Percentiles rank a stretch among this genome's conserved stretches.
phyloP scores from a whole-genome alignment of 1,140 invertebrate species.

The Bilobella aurantiaca region DNA sequence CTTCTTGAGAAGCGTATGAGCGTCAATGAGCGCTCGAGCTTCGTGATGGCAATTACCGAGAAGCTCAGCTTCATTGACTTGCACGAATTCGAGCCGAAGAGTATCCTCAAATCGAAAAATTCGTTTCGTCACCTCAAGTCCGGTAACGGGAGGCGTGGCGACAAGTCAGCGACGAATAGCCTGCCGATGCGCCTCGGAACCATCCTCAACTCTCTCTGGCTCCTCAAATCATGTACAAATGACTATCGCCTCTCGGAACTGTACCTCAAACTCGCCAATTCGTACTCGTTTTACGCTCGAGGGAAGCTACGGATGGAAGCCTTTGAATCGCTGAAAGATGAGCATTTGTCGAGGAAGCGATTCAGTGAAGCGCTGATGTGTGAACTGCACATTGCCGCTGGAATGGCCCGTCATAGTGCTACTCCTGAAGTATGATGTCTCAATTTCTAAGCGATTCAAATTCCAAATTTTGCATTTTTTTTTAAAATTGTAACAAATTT shows the following conservation, averaged over 20 bases:
- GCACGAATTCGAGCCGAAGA: slow-evolving; percentile 20
- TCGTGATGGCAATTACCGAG: slow-evolving; percentile 31
- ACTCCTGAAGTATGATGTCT: slow-evolving; percentile 24
- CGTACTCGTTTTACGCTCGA: slow-evolving; percentile 30
- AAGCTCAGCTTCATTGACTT: slow-evolving; percentile 33
- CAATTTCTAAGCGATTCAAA: not conserved
- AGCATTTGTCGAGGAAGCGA: slow-evolving; percentile 26
- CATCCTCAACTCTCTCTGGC: slow-evolving; percentile 30
- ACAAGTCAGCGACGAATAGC: slow-evolving; percentile 5
- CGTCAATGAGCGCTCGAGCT: slow-evolving; percentile 33
- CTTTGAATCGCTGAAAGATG: slow-evolving; percentile 26
- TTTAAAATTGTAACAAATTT: not conserved
- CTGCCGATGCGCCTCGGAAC: slow-evolving; percentile 22
- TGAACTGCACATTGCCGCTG: slow-evolving; percentile 32
- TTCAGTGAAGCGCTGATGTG: slow-evolving; percentile 34
- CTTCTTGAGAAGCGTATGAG: slow-evolving; percentile 29
- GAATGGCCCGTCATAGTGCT: slow-evolving; percentile 28
- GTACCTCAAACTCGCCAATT: slow-evolving; percentile 34
- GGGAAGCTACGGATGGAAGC: slow-evolving; percentile 27
- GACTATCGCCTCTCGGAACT: slow-evolving; percentile 29
- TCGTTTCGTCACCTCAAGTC: not conserved
- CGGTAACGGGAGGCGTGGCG: not conserved
- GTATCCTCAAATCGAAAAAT: slow-evolving; percentile 9
- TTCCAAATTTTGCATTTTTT: not conserved
- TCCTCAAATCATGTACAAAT: slow-evolving; percentile 31